phyloP scores from a whole-genome alignment of 2,113 vertebrate species.

The Gallinago media region DNA sequence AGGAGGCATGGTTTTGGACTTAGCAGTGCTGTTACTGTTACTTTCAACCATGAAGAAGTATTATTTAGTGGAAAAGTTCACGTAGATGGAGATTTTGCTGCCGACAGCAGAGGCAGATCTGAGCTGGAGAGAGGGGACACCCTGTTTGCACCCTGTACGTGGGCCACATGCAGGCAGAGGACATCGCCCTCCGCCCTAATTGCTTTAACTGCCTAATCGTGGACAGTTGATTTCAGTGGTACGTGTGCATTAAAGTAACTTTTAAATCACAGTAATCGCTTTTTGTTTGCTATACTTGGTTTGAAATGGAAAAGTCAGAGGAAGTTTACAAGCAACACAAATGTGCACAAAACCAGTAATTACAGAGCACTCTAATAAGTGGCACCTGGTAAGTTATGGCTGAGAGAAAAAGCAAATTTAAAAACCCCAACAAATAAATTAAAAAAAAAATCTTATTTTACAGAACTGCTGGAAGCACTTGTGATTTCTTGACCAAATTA shows the following conservation, averaged over 20 bases:
- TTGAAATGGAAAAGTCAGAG: neutral
- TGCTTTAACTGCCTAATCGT: neutral
- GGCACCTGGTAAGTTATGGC: neutral
- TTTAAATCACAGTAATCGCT: neutral
- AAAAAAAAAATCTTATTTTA: neutral
- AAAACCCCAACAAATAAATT: neutral
- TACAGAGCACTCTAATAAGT: neutral
- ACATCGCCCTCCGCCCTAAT: neutral
- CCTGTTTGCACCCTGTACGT: neutral
- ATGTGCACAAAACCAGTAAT: neutral
- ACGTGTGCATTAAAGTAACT: neutral
- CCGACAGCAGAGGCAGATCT: neutral
- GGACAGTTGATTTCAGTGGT: neutral
- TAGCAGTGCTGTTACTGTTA: neutral
- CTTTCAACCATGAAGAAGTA: neutral
- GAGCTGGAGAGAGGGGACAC: neutral
- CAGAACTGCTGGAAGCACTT: neutral
- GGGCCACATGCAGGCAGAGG: neutral
- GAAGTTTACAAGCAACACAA: neutral
- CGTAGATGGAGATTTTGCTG: neutral
- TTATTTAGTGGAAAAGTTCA: neutral
- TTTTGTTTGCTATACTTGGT: neutral
- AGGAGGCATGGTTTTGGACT: neutral
- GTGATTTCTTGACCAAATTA: neutral
- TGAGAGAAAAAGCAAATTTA: neutral